Evolutionary conservation across 2,888 invertebrate species (phyloP).

Genomic region (Lamellibrachia columna): DNA sequence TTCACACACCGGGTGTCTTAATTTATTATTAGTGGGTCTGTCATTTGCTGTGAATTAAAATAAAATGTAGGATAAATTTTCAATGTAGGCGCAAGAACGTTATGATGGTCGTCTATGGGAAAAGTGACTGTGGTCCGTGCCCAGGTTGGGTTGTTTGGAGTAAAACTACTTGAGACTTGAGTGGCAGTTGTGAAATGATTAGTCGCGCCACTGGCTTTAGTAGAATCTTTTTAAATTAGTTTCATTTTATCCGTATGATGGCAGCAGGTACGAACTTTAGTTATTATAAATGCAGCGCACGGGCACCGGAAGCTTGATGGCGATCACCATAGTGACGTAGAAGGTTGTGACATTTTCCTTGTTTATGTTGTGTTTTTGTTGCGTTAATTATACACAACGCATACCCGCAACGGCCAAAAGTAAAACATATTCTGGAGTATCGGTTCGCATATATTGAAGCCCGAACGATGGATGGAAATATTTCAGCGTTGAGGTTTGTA

Average conservation of each 20-base stretch:
- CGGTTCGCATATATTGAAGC: background rate
- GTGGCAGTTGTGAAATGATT: too few species aligned
- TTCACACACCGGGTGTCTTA: too few species aligned
- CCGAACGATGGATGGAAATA: constrained; percentile 1
- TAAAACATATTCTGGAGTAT: background rate
- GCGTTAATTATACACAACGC: background rate
- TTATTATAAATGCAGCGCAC: background rate
- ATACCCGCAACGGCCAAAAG: background rate
- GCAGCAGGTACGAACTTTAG: background rate
- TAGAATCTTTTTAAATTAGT: background rate
- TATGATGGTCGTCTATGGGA: too few species aligned
- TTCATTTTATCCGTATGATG: background rate
- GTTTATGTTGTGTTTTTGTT: constrained; percentile 8
- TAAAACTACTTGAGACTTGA: too few species aligned
- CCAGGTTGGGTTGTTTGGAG: too few species aligned
- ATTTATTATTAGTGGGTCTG: too few species aligned
- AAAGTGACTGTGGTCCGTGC: too few species aligned
- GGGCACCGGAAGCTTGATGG: constrained; percentile 16
- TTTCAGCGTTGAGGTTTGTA: constrained; percentile 1
- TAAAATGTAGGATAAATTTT: too few species aligned
- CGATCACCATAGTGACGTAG: constrained; percentile 16
- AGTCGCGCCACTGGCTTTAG: too few species aligned
- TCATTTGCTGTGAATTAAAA: too few species aligned
- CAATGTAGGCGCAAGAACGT: too few species aligned
- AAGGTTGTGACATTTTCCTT: constrained; percentile 6